These are phyloP conservation scores for Scaptomyza reducta DNA, from an alignment of 2,888 invertebrate genomes.

Conservation along the genomic window DNA sequence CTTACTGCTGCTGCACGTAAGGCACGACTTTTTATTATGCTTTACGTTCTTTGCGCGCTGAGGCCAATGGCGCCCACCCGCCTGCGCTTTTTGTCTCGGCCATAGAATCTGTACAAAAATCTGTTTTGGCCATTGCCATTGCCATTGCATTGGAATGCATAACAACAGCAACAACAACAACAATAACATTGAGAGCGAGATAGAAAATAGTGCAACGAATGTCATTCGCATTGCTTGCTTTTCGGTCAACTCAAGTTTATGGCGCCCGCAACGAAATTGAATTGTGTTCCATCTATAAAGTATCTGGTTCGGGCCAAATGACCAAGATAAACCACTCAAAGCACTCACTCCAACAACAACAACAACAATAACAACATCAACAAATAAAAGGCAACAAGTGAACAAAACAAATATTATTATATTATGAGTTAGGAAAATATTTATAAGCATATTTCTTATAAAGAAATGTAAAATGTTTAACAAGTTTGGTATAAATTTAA, in stretches of 20 bases:
- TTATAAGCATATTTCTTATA: too few species aligned
- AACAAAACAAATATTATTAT: neutral
- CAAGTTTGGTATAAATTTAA: too few species aligned
- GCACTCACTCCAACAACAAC: neutral
- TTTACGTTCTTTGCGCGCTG: slow-evolving; percentile 69
- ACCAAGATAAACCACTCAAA: slow-evolving; percentile 39
- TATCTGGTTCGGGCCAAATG: slow-evolving; percentile 38
- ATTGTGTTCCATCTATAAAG: slow-evolving; percentile 49
- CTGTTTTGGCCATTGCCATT: slow-evolving; percentile 70
- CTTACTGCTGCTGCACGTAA: slow-evolving; percentile 69
- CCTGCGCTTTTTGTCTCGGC: slow-evolving; percentile 69
- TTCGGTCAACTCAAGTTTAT: slow-evolving; percentile 60
- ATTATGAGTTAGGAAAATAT: too few species aligned
- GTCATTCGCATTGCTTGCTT: slow-evolving; percentile 69
- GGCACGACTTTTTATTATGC: slow-evolving; percentile 78
- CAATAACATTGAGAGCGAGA: slow-evolving; percentile 32
- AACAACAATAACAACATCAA: neutral
- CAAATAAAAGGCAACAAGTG: slow-evolving; percentile 22
- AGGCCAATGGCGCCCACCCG: slow-evolving; percentile 76
- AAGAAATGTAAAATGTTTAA: too few species aligned
- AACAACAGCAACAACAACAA: slow-evolving; percentile 50
- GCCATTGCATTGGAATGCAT: slow-evolving; percentile 69
- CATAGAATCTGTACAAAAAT: slow-evolving; percentile 60
- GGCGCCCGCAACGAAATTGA: slow-evolving; percentile 63
- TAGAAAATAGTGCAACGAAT: slow-evolving; percentile 72